Base-by-base conservation (phyloP, 2,113 vertebrate species). In the Oophaga pumilio region DNA sequence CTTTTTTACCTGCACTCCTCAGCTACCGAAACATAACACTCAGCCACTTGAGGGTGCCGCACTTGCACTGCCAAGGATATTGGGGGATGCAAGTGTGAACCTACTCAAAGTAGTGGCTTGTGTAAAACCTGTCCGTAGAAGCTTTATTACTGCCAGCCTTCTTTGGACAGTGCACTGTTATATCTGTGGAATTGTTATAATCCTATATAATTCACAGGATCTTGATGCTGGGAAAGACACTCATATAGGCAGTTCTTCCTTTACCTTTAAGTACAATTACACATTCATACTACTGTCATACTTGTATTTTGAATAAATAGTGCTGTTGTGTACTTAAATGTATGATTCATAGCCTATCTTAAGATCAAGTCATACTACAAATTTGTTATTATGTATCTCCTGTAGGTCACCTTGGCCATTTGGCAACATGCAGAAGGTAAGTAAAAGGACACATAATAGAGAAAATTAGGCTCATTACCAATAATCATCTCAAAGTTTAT, bases 331-430 rank as follows among this genome's bases (percentile, higher is more conserved):
- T 74, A 43, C 24, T 78, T 57, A 78, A 57, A 0, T 33, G 14
- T 1, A 79, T 59, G 24, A 79, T 57, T 78, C 50, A 26, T 8
- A 15, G 52, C 5, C 4, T 79, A 79, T 28, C 53, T 59, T 1
- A 59, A 79, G 24, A 79, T 82, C 59, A 64, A 33, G 33, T 50
- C 43, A 62, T 66, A 50, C 79, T 82, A 14, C 33, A 66, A n/a
- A 66, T 82, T 11, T 82, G 22, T 64, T 43, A 49, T 71, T 33
- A 43, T 73, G 8, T 15, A 43, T 81, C 79, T 81, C 59, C 57
- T 81, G 64, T 57, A 80, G 56, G 78, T 82, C 43, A 69, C 43
- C 81, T 83, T 68, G 22, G 66, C 81, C 64, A 68, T 83, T 52
- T 53, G 43, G 53, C 62, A 83, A 26, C 7, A 64, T 53, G 43